Base-by-base conservation (phyloP, 2,888 invertebrate species). In the Drosophila antonietae region DNA sequence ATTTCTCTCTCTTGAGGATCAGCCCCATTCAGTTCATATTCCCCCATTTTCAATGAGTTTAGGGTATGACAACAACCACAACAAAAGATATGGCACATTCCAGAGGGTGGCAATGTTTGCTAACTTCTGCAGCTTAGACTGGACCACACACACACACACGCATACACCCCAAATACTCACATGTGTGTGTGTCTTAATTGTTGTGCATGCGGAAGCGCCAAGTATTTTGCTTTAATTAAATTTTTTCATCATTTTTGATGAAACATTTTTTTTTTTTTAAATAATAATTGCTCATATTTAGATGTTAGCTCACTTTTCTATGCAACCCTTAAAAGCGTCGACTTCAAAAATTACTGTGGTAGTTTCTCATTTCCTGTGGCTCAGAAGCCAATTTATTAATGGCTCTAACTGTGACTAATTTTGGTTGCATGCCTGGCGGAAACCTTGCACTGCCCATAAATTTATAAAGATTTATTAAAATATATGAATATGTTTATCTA, bases 201-300 rank as follows among this genome's bases (percentile, higher is more conserved):
- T 63, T 68, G 66, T 41, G 70, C 69, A 70, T 59, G 28, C 71
- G 88, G 80, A 82, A 76, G 56, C 69, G 51, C 28, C 65, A 66
- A 80, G 75, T 62, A 83, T 81, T 83, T 71, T 64, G 78, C 70
- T 82, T 83, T 83, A 83, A 88, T 83, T 85, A 88, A 70, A 83
- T 78, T 78, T 72, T 67, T 73, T 68, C 31, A 20, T 57, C 67
- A 67, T 69, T 76, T 58, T 72, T 80, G 62, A 68, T 63, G 53
- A 43, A 58, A 59, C 68, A 57, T 49, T 15, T 68, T 70, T 43
- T 15, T 68, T 70, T 60, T 15, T 72, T 73, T 55, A n/a, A 55
- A n/a, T 72, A 70, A 53, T 70, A 82, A 75, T 78, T 75, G 72
- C 53, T 43, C 59, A 47, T 58, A 58, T 58, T 64, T 66, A 41